Base-by-base conservation (phyloP, 2,888 invertebrate species). In the Muscina levida region DNA sequence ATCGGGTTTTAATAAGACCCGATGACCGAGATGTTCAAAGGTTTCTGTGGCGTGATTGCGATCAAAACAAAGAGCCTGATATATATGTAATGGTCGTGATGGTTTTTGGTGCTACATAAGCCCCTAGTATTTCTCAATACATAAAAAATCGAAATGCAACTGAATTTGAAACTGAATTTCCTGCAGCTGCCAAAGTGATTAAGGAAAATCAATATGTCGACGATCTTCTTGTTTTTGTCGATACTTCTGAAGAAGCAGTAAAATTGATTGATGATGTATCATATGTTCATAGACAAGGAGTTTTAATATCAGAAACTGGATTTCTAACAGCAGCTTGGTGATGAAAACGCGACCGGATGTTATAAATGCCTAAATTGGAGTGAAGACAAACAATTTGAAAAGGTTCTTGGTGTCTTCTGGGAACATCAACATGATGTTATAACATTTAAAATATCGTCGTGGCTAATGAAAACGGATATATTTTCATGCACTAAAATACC, bases 341-440 rank as follows among this genome's bases (percentile, higher is more conserved):
- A 44, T 44, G 44, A 26, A 42, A 26, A 13, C 39, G 0, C 10
- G 39, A 22, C 11, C 56, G 31, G 46, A 6, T 26, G 1, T 26
- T 73, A 5, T 1, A 72, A 57, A 42, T 66, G 66, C 42, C n/a
- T 79, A 22, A 75, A 67, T 51, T 26, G 56, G 0, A 37, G 1
- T 37, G 66, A 67, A 2, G 76, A 71, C 2, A 37, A 10, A 44
- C 15, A 19, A 10, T 31, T 67, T 1, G 74, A 79, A 65, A 82
- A 76, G 39, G 73, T 79, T 19, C 66, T 76, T 1, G 78, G 76
- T n/a, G n/a, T n/a, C n/a, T n/a, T n/a, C n/a, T n/a, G n/a, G n/a
- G n/a, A n/a, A n/a, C n/a, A n/a, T n/a, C n/a, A n/a, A n/a, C n/a
- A n/a, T n/a, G n/a, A n/a, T n/a, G n/a, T n/a, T n/a, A n/a, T n/a